These are phyloP conservation scores for Suncus etruscus DNA, from an alignment of 2,113 vertebrate species.

Conservation along the genomic window DNA sequence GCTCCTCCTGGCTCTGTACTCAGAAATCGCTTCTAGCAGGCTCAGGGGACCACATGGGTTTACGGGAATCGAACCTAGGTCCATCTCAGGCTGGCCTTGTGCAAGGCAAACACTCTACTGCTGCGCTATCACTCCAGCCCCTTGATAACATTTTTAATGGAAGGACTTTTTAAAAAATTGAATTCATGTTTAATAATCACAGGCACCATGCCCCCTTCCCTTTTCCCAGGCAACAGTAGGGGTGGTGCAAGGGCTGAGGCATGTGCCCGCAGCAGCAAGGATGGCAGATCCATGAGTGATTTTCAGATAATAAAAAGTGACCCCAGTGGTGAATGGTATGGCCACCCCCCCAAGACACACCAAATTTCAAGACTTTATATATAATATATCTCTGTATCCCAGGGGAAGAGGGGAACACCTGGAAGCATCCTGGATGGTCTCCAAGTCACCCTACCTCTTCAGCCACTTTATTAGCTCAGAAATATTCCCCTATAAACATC, in stretches of 20 bases:
- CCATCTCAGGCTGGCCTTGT: no score
- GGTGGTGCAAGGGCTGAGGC: slow-evolving; percentile 84
- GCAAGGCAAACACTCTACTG: no score
- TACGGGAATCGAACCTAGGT: no score
- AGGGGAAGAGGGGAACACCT: slow-evolving; percentile 75
- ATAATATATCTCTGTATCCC: slow-evolving; percentile 83
- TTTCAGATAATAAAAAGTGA: slow-evolving; percentile 84
- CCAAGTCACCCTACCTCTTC: slow-evolving; percentile 82
- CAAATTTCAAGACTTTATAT: slow-evolving; percentile 85
- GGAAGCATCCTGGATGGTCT: slow-evolving; percentile 81
- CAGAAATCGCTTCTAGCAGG: no score
- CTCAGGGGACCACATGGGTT: no score
- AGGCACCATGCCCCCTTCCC: slow-evolving; percentile 83
- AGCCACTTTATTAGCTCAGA: slow-evolving; percentile 84
- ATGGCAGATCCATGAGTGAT: slow-evolving; percentile 84
- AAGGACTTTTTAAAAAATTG: slow-evolving; percentile 60
- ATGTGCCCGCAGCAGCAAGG: slow-evolving; percentile 84
- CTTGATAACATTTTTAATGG: no score
- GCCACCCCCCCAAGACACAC: slow-evolving; percentile 80
- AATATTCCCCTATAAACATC: slow-evolving; percentile 80
- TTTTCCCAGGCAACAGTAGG: slow-evolving; percentile 82
- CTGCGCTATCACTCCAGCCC: no score
- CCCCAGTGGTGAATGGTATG: slow-evolving; percentile 73
- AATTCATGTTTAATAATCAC: slow-evolving; percentile 86
- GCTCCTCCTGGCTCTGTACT: no score